Evolutionary conservation across 1,140 invertebrate genomes (phyloP).

Genomic region (Phenacoccus solenopsis): DNA sequence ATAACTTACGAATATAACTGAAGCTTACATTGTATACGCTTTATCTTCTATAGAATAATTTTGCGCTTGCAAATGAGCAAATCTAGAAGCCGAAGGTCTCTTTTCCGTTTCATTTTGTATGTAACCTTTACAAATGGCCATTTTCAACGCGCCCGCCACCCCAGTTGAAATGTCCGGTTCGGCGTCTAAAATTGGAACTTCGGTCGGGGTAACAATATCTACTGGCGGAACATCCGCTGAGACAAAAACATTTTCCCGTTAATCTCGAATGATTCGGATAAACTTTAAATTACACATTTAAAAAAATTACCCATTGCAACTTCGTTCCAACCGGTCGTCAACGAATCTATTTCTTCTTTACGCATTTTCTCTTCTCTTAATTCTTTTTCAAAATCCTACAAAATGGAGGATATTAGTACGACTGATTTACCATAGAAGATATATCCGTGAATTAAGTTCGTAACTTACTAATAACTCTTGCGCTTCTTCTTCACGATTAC

Average conservation of each 20-base stretch:
- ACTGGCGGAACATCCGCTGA: slow-evolving; percentile 35
- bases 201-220: slow-evolving; percentile 35
- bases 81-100: slow-evolving; percentile 52
- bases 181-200: slow-evolving; percentile 74
- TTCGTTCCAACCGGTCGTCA: slow-evolving; percentile 47
- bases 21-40: slow-evolving; percentile 43
- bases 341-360: slow-evolving; percentile 28
- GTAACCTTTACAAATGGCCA: slow-evolving; percentile 93
- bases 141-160: slow-evolving; percentile 76
- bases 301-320: slow-evolving; percentile 44
- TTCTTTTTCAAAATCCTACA: slow-evolving; percentile 50
- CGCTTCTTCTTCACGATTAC: slow-evolving; percentile 67
- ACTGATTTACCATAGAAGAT: too few species aligned
- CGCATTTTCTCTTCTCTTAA: slow-evolving; percentile 38
- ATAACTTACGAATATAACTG: too few species aligned
- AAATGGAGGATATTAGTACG: background rate
- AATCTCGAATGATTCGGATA: too few species aligned
- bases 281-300: too few species aligned
- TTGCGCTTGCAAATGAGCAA: slow-evolving; percentile 68
- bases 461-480: slow-evolving; percentile 63
- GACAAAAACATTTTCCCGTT: slow-evolving; percentile 23
- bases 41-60: slow-evolving; percentile 98
- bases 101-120: slow-evolving; percentile 69
- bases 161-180: slow-evolving; percentile 90
- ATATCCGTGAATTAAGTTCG: too few species aligned